Conservation (phyloP, 2,797 vertebrate genomes). For the Serranus cabrilla region DNA sequence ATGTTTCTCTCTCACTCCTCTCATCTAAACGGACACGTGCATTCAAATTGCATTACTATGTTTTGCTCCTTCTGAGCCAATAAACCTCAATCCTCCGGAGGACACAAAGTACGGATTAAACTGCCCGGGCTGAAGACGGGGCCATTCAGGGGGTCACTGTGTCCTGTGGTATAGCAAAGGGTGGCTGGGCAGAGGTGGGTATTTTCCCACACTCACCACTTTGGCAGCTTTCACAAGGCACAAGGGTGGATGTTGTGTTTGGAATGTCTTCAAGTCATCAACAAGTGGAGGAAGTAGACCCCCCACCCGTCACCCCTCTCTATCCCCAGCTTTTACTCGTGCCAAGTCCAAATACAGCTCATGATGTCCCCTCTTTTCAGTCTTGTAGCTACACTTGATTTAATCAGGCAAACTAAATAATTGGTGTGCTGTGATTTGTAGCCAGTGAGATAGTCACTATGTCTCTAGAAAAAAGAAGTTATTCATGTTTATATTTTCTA, state of each 20-base stretch:
- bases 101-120: slow-evolving; percentile 36
- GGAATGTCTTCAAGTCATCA: slow-evolving; percentile 40
- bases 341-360: slow-evolving; percentile 15
- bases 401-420: not conserved
- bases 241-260: slow-evolving; percentile 24
- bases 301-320: not conserved
- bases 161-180: not conserved
- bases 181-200: slow-evolving; percentile 31
- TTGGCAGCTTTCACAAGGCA: slow-evolving; percentile 39
- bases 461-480: slow-evolving; percentile 2
- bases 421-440: not conserved
- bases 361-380: not conserved
- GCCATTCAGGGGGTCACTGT: slow-evolving; percentile 14
- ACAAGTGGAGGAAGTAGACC: slow-evolving; percentile 18
- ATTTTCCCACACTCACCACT: slow-evolving; percentile 57
- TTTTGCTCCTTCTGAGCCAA: slow-evolving; percentile 11
- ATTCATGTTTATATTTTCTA: not conserved
- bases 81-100: not conserved
- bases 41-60: slow-evolving; percentile 21
- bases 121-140: not conserved
- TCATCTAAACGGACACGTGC: not conserved
- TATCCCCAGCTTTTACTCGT: not conserved
- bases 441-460: not conserved
- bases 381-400: not conserved
- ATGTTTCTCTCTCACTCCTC: not conserved